A percentile compares a stretch with the other conserved stretches of the same genome.
These are phyloP conservation scores for Pterobdella sp. DNA, from an alignment of 2,888 invertebrate genomes.

Conservation along the genomic window DNA sequence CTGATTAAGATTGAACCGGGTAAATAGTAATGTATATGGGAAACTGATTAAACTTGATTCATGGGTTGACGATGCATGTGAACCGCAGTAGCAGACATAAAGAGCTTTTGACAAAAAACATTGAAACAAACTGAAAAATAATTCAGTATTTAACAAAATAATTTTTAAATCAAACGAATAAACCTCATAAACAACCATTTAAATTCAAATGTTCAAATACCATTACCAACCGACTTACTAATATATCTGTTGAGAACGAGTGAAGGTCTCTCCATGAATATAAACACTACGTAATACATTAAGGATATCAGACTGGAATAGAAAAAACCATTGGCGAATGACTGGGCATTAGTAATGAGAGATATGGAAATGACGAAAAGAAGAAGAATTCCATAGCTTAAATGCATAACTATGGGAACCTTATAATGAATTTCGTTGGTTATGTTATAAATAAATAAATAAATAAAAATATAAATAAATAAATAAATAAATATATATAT, in stretches of 20 bases:
- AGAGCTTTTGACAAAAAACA: slow-evolving; percentile 27
- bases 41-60: too few relatives aligned
- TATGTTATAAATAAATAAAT: too few relatives aligned
- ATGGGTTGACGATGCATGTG: too few relatives aligned
- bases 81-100: slow-evolving; percentile 19
- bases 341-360: slow-evolving; percentile 24
- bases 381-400: slow-evolving; percentile 17
- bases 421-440: too few relatives aligned
- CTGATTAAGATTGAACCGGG: too few relatives aligned
- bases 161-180: neutral
- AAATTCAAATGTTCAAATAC: neutral
- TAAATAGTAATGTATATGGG: too few relatives aligned
- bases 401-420: slow-evolving; percentile 28
- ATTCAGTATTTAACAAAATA: neutral
- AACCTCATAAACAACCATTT: neutral
- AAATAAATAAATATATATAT: neutral
- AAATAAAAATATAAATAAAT: too few relatives aligned
- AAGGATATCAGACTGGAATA: slow-evolving; percentile 6
- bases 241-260: neutral
- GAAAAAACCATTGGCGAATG: slow-evolving; percentile 11
- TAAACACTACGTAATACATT: slow-evolving; percentile 28
- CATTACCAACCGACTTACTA: neutral
- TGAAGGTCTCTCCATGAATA: neutral
- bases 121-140: slow-evolving; percentile 22
- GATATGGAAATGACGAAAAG: slow-evolving; percentile 21